Evolutionary conservation across 2,113 vertebrate species (phyloP).

Genomic region (Indri indri): DNA sequence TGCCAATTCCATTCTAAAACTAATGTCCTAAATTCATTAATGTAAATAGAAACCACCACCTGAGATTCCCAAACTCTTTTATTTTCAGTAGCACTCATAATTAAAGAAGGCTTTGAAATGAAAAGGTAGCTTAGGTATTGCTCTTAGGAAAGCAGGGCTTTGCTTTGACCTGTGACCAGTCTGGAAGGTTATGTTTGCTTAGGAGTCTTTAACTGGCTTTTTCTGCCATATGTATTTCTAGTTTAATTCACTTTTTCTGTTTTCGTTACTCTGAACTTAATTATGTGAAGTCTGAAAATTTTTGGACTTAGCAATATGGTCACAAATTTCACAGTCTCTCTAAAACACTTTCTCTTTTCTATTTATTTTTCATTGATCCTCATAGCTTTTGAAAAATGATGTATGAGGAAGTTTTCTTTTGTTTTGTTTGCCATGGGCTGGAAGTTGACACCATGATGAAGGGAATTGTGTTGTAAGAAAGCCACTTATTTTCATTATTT

Average conservation of each 20-base stretch:
- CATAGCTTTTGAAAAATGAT: conserved; percentile 31
- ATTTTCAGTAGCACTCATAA: neutral
- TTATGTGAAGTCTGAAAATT: conserved; percentile 22
- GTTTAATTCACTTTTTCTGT: neutral
- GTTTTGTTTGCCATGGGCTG: neutral
- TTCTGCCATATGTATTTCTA: neutral
- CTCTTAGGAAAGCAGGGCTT: neutral
- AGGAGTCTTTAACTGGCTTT: neutral
- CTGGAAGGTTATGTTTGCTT: neutral
- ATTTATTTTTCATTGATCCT: neutral
- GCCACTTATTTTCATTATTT: neutral
- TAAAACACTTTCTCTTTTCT: neutral
- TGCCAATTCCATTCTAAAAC: neutral
- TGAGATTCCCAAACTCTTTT: neutral
- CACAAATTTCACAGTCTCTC: neutral
- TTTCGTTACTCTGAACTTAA: conserved; percentile 7
- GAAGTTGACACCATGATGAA: neutral
- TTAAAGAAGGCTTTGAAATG: neutral
- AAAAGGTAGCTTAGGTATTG: neutral
- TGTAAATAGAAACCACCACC: neutral
- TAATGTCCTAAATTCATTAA: neutral
- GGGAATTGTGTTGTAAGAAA: neutral
- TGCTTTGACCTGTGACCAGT: neutral
- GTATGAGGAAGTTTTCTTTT: neutral
- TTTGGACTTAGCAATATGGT: neutral